These are phyloP conservation scores for Astreopora myriophthalma DNA, from an alignment of 64 coral and sea anemone species.

Conservation along the genomic window DNA sequence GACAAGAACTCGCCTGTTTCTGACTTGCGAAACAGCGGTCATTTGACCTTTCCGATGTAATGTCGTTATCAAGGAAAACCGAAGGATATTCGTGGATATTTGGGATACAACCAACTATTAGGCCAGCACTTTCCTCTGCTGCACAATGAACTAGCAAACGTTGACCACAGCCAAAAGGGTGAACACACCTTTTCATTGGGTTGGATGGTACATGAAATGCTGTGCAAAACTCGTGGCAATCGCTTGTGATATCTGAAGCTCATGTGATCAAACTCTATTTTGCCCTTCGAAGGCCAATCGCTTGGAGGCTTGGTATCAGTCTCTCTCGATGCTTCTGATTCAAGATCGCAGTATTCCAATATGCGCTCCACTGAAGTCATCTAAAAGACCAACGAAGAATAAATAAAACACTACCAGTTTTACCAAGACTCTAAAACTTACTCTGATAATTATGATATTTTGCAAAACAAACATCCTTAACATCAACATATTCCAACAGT, in stretches of 20 bases:
- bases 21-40: too few relatives aligned
- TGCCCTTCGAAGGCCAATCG: constrained; percentile 77
- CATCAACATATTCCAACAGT: too few relatives aligned
- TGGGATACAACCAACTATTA: too few relatives aligned
- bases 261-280: constrained; percentile 79
- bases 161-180: not conserved
- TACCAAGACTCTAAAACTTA: not conserved
- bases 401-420: not conserved
- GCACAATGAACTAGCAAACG: too few relatives aligned
- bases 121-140: too few relatives aligned
- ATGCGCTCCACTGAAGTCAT: constrained; percentile 93
- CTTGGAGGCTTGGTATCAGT: constrained; percentile 76
- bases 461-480: too few relatives aligned
- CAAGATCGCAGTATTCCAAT: constrained; percentile 78
- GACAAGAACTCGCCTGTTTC: too few relatives aligned
- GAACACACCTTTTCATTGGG: constrained; percentile 80
- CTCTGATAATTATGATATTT: too few relatives aligned
- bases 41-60: too few relatives aligned
- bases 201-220: constrained; percentile 70
- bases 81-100: too few relatives aligned
- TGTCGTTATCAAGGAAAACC: too few relatives aligned
- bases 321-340: constrained; percentile 77
- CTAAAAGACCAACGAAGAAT: not conserved
- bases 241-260: constrained; percentile 81
- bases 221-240: constrained; percentile 78